Conservation (phyloP, 2,888 invertebrate species). For the Thalpophila matura region DNA sequence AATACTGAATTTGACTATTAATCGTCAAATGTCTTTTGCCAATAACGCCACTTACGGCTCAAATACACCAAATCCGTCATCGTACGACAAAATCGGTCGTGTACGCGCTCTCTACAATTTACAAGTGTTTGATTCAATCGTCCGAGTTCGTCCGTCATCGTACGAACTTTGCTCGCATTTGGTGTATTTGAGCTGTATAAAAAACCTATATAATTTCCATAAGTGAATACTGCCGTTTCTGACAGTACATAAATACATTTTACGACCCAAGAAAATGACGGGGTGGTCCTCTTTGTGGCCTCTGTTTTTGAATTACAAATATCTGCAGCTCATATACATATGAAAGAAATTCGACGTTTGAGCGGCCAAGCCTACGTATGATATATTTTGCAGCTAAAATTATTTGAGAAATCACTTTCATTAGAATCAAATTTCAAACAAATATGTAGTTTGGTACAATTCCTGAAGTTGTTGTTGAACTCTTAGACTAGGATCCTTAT, state of each 20-base stretch:
- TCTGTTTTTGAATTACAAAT: slow-evolving; percentile 52
- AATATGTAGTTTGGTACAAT: not conserved
- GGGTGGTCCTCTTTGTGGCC: slow-evolving; percentile 36
- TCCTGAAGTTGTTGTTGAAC: not conserved
- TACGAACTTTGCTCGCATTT: no score
- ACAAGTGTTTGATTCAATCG: no score
- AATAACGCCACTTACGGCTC: no score
- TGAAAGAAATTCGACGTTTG: slow-evolving; percentile 42
- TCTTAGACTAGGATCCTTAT: not conserved
- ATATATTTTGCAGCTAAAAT: slow-evolving; percentile 4
- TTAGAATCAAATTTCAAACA: not conserved
- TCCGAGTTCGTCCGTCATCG: no score
- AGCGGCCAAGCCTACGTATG: slow-evolving; percentile 17
- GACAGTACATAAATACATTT: slow-evolving; percentile 10
- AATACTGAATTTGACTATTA: no score
- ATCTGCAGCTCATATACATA: slow-evolving; percentile 41
- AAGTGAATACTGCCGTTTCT: not conserved
- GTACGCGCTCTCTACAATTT: no score
- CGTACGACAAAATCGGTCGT: no score
- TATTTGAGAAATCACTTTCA: slow-evolving; percentile 6
- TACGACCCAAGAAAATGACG: slow-evolving; percentile 18
- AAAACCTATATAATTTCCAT: no score
- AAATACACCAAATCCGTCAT: no score
- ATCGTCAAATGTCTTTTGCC: no score
- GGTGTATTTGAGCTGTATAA: no score